Base-by-base conservation (phyloP, 2,113 vertebrate species). In the Cyanocitta stelleri region DNA sequence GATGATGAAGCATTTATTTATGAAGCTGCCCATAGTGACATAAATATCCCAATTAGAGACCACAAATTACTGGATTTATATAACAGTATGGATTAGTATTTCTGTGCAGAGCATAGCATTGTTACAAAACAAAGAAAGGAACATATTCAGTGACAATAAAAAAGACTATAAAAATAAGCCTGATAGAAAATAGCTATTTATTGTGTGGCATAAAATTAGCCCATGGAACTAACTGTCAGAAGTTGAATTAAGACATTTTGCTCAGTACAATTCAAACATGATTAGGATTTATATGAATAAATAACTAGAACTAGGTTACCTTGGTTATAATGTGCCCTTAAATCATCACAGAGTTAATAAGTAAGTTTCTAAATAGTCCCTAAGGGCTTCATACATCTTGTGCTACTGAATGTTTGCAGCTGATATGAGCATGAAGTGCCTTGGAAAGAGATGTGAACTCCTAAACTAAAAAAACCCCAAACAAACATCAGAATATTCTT, bases 281-380 rank as follows among this genome's bases (percentile, higher is more conserved):
- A 83, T 93, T 93, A 69, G 58, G 62, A 85, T 85, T 96, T 86
- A 84, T 83, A 80, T 75, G 61, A 69, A 83, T 77, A 88, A 93
- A 68, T 85, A 93, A 69, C 54, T 75, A 62, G 32, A 90, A 76
- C 49, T 64, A 66, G 41, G n/a, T 20, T 87, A 85, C 62, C 59
- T 85, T 73, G 29, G 41, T 93, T 90, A 85, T 91, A 93, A 72
- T 79, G 56, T 48, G 16, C 23, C 37, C 80, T 76, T 72, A 90
- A 80, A 56, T 32, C 63, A 71, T 43, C n/a, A 32, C 12, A n/a
- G 61, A 76, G n/a, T 88, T 86, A 94, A 87, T 73, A 92, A 91
- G 20, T 54, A 67, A 87, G 43, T 64, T 41, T 90, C 73, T 68
- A 73, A 90, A 74, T 66, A 87, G 37, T 71, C 61, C 46, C 68